Conservation (phyloP, 2,113 vertebrate genomes). For the Lagenorhynchus albirostris region DNA sequence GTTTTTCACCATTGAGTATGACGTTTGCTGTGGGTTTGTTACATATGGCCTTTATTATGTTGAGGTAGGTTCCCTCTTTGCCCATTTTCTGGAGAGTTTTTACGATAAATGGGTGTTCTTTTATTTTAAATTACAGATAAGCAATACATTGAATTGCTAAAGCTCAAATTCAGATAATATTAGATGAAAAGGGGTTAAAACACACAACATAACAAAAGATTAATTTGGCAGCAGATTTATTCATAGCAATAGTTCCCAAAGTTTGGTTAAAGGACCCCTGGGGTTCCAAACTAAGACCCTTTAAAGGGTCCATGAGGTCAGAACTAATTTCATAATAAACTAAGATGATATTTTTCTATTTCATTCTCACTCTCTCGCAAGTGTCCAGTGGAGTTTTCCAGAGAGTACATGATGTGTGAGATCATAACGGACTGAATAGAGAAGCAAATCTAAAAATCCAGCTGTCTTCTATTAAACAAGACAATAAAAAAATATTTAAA, state of each 20-base stretch:
- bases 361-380: not conserved
- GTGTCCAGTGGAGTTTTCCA: not conserved
- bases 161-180: not conserved
- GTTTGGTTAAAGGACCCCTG: not conserved
- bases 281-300: not conserved
- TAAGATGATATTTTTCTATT: not conserved
- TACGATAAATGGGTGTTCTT: not conserved
- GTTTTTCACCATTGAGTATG: too few species aligned
- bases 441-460: not conserved
- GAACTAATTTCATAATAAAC: not conserved
- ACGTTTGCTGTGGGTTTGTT: too few species aligned
- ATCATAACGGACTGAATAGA: not conserved
- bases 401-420: not conserved
- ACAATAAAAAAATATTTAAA: not conserved
- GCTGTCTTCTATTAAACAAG: constrained; percentile 12
- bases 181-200: not conserved
- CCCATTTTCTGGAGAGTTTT: too few species aligned
- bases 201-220: not conserved
- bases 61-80: too few species aligned
- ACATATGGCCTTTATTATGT: too few species aligned
- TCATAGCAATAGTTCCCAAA: not conserved
- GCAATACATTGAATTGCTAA: not conserved
- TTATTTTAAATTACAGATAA: constrained; percentile 31
- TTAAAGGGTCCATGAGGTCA: not conserved
- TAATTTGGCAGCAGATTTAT: not conserved